Evolutionary conservation across 2,797 vertebrate species (phyloP).

Genomic region (Steatocranus sp.): DNA sequence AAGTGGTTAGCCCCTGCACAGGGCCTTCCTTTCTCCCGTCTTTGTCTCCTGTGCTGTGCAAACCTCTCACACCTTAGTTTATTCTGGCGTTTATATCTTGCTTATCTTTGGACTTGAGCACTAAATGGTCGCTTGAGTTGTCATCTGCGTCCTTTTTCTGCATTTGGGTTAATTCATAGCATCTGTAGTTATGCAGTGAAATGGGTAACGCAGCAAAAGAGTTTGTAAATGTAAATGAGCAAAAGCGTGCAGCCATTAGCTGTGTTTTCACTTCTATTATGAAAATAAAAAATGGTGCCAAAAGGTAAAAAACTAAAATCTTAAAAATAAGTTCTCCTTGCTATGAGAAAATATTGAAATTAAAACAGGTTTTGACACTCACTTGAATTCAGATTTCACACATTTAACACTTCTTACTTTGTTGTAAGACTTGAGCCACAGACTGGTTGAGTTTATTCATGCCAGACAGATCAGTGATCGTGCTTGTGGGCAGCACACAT

Average conservation of each 20-base stretch:
- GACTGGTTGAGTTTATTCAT: not conserved
- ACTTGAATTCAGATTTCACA: not conserved
- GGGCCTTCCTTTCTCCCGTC: not conserved
- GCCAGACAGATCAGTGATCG: fast-evolving
- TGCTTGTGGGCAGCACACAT: not conserved
- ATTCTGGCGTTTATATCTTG: not conserved
- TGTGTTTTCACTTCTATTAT: not conserved
- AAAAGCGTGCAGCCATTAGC: not conserved
- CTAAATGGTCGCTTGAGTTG: not conserved
- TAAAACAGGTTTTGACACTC: not conserved
- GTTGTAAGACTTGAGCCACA: not conserved
- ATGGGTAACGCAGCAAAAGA: fast-evolving
- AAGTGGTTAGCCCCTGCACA: not conserved
- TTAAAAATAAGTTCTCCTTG: not conserved
- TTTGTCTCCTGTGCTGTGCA: not conserved
- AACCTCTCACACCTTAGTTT: not conserved
- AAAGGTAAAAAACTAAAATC: not conserved
- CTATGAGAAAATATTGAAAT: not conserved
- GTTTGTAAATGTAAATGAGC: not conserved
- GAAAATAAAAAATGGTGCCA: not conserved
- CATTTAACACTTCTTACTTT: not conserved
- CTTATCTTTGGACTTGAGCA: not conserved
- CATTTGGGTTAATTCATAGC: not conserved
- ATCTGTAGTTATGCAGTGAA: not conserved
- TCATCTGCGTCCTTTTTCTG: not conserved